Evolutionary conservation across 2,113 vertebrate genomes (phyloP).

Genomic region (Pipra filicauda): DNA sequence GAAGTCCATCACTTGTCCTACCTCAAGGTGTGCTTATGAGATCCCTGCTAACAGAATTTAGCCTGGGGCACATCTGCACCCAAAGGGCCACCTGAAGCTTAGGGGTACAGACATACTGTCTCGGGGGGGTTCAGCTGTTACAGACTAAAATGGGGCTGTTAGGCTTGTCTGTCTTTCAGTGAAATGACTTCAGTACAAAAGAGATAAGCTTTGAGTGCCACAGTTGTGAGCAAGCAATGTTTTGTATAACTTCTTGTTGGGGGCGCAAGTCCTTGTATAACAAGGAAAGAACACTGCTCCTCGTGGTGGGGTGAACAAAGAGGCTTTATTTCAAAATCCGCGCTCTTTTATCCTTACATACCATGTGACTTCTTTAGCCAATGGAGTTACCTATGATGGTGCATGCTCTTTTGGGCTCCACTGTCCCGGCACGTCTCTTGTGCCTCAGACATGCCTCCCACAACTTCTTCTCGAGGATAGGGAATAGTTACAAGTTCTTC

Average conservation of each 20-base stretch:
- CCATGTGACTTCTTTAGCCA: too few species aligned
- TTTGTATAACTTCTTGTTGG: not conserved
- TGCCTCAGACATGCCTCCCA: too few species aligned
- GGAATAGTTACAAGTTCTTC: not conserved
- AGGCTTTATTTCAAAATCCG: too few species aligned
- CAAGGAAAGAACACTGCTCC: too few species aligned
- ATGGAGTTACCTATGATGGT: too few species aligned
- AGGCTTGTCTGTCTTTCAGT: not conserved
- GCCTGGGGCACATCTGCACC: not conserved
- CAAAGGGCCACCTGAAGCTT: not conserved
- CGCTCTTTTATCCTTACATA: too few species aligned
- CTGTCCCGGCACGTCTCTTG: too few species aligned
- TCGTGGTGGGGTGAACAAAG: too few species aligned
- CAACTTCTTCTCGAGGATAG: not conserved
- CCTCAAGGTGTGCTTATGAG: not conserved
- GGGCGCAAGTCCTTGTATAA: too few species aligned
- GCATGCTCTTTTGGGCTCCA: too few species aligned
- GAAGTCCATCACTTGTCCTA: not conserved
- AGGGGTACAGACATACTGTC: rapidly evolving
- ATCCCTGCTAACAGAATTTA: not conserved
- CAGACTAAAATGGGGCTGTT: not conserved
- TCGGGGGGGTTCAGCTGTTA: not conserved
- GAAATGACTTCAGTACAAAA: not conserved
- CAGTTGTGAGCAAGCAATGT: not conserved
- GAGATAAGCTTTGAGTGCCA: rapidly evolving